Evolutionary conservation across 2,797 vertebrate genomes (phyloP).

Genomic region (Sebastes diaconus): DNA sequence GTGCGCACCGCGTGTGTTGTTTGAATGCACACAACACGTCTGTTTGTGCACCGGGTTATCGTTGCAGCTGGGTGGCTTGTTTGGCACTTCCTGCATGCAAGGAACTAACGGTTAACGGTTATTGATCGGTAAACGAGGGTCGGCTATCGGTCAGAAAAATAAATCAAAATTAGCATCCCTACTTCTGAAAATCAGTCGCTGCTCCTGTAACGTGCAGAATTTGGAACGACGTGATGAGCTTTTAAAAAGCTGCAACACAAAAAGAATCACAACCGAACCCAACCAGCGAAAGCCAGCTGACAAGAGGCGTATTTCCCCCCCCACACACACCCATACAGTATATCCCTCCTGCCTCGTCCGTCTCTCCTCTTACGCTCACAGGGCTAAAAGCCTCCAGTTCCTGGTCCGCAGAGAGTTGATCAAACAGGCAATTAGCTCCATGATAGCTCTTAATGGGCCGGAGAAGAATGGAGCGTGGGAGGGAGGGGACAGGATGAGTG

Average conservation of each 20-base stretch:
- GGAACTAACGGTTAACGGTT: no score
- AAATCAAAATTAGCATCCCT: not conserved
- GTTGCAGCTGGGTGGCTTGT: no score
- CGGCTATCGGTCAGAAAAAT: not conserved
- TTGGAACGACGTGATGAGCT: not conserved
- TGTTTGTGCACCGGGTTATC: not conserved
- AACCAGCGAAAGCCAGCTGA: not conserved
- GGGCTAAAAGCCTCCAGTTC: constrained; percentile 73
- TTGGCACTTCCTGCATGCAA: no score
- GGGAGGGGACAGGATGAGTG: constrained; percentile 43
- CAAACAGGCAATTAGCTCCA: constrained; percentile 77
- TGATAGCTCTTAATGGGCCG: constrained; percentile 76
- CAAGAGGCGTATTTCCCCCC: constrained; percentile 19
- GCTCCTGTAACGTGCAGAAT: not conserved
- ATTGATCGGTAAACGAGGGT: no score
- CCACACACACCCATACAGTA: constrained; percentile 8
- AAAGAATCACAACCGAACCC: not conserved
- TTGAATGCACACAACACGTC: no score
- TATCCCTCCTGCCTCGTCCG: constrained; percentile 41
- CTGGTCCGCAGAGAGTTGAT: constrained; percentile 73
- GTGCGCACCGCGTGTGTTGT: no score
- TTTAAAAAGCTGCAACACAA: not conserved
- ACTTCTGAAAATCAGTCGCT: not conserved
- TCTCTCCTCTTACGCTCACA: constrained; percentile 60
- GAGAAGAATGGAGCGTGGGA: constrained; percentile 58